These are phyloP conservation scores for Protobothrops mucrosquamatus DNA, from an alignment of 2,113 vertebrate species.

Conservation along the genomic window DNA sequence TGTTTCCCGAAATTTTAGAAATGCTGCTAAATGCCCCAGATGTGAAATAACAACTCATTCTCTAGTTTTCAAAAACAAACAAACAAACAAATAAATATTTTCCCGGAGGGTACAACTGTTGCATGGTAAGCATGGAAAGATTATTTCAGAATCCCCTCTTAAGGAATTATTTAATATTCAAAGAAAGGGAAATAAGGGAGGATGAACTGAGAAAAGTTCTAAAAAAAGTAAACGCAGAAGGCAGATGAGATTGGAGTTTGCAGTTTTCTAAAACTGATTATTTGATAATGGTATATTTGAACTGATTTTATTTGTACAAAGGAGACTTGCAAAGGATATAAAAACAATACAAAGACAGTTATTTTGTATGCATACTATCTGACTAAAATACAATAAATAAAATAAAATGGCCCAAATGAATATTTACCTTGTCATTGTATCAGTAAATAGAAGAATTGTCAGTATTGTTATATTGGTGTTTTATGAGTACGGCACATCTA, in stretches of 20 bases:
- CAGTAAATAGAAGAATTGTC: constrained; percentile 1
- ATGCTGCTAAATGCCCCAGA: not conserved
- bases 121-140: not conserved
- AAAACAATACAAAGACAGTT: not conserved
- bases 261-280: not conserved
- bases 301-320: not conserved
- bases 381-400: not conserved
- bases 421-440: constrained; percentile 26
- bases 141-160: not conserved
- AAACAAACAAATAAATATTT: not conserved
- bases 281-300: not conserved
- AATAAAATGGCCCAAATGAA: constrained; percentile 17
- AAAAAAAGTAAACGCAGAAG: not conserved
- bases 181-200: not conserved
- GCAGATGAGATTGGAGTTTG: not conserved
- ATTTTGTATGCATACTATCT: not conserved
- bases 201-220: not conserved
- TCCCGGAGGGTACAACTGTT: not conserved
- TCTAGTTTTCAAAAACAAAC: not conserved
- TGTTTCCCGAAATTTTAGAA: not conserved
- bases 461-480: not conserved
- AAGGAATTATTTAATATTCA: not conserved
- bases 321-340: not conserved
- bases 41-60: not conserved
- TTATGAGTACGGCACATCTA: not conserved